Conservation (phyloP, 2,113 vertebrate species). For the Orycteropus afer region DNA sequence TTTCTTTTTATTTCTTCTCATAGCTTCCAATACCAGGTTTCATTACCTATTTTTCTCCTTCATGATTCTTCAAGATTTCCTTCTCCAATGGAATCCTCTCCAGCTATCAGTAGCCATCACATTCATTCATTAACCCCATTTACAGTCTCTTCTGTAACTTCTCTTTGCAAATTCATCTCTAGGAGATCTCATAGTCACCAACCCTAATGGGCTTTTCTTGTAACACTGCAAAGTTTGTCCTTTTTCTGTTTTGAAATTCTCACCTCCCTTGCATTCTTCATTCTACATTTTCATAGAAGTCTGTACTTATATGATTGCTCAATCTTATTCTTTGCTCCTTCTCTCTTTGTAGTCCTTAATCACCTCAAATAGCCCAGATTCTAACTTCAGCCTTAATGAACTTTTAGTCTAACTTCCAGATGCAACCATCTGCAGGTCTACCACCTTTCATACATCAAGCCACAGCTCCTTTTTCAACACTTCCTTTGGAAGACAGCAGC, state of each 20-base stretch:
- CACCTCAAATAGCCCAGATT: not conserved
- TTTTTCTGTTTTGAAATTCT: conserved; percentile 4
- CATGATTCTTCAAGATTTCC: not conserved
- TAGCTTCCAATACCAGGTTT: not conserved
- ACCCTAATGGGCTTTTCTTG: not conserved
- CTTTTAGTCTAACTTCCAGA: not conserved
- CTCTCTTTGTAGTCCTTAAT: not conserved
- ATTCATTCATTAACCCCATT: not conserved
- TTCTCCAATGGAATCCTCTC: not conserved
- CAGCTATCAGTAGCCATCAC: not conserved
- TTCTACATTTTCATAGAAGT: not conserved
- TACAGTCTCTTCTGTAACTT: not conserved
- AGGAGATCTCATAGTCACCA: not conserved
- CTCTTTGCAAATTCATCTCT: not conserved
- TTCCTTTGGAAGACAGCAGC: not conserved
- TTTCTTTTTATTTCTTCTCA: not conserved
- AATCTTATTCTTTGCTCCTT: not conserved
- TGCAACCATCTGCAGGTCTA: not conserved
- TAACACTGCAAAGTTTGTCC: not conserved
- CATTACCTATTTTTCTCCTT: conserved; percentile 6
- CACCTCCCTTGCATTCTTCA: not conserved
- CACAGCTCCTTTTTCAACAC: not conserved
- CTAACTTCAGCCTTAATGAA: not conserved
- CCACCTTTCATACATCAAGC: not conserved
- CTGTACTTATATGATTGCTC: not conserved